Evolutionary conservation across 2,113 vertebrate species (phyloP), one percentile per base, ranked within the genome.

Genomic region (Colinus virginianus): DNA sequence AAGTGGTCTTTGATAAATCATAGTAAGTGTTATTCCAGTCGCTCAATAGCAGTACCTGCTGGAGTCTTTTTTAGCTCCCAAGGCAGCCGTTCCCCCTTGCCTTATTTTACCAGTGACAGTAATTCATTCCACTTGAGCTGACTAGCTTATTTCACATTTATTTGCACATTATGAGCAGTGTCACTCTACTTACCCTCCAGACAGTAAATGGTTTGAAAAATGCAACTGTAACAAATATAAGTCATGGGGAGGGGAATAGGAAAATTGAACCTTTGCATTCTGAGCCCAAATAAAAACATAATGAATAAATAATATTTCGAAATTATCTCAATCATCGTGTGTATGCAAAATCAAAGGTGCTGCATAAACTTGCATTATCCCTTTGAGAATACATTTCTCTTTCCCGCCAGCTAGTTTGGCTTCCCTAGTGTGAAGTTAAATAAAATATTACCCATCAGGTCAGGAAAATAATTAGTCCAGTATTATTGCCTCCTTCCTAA

Each of bases 1-100:
- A 98, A 98, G 98, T 97, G 97, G 97, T 98, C 97, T 98, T 98
- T 96, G 96, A 98, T 98, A 98, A 98, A 98, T 98, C 98, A 98
- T 94, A 97, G 96, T 96, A 97, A 96, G 97, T 98, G 98, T 97
- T 98, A 97, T 98, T 97, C 95, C 78, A 96, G 97, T 95, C 94
- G 90, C 97, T 98, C 97, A 97, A 98, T 98, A 96, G 94, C 96
- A 87, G 94, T 97, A 97, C 98, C 98, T 97, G 92, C 97, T 92
- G 90, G 90, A 90, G 96, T 95, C 95, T 97, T 90, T 97, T 94
- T 94, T 68, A 67, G 84, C 94, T 98, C 98, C 97, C 96, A 93
- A 91, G 97, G 93, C 97, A 98, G 97, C 96, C 46, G 63, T 97
- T 96, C 93, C 86, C 96, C 95, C 88, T 97, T 97, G 96, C 95